Percentiles rank a stretch among this genome's conserved stretches.
Evolutionary conservation across 1,140 invertebrate genomes (phyloP).

Genomic region (Ostrea denselamellosa): DNA sequence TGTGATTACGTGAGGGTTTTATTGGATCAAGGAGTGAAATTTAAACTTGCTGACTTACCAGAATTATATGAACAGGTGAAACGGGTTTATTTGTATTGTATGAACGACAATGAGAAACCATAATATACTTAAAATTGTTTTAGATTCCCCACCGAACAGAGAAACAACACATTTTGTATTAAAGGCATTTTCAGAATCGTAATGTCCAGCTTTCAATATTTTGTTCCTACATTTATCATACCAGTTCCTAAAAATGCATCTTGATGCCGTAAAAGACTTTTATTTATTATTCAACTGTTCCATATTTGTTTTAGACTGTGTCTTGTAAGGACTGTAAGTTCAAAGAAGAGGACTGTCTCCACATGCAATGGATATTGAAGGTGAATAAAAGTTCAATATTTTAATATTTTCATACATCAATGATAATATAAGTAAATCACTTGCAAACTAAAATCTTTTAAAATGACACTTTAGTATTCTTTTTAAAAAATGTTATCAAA

Average conservation of each 20-base stretch:
- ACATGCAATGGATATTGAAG: constrained; percentile 25
- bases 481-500: too few relatives aligned
- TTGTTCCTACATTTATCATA: neutral
- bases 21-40: constrained; percentile 29
- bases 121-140: neutral
- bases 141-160: neutral
- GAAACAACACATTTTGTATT: neutral
- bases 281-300: neutral
- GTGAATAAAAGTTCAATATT: neutral
- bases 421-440: neutral
- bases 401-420: neutral
- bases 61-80: constrained; percentile 25
- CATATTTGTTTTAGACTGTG: neutral
- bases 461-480: neutral
- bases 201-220: neutral
- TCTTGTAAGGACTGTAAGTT: neutral
- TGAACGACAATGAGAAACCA: neutral
- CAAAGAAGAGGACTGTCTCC: neutral
- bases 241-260: neutral
- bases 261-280: neutral
- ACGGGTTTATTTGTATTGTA: neutral
- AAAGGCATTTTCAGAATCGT: neutral
- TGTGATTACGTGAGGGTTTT: constrained; percentile 43
- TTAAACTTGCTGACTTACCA: constrained; percentile 5
- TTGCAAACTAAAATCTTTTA: neutral